Evolutionary conservation across 2,888 invertebrate genomes (phyloP).

Genomic region (Drosophila testacea): DNA sequence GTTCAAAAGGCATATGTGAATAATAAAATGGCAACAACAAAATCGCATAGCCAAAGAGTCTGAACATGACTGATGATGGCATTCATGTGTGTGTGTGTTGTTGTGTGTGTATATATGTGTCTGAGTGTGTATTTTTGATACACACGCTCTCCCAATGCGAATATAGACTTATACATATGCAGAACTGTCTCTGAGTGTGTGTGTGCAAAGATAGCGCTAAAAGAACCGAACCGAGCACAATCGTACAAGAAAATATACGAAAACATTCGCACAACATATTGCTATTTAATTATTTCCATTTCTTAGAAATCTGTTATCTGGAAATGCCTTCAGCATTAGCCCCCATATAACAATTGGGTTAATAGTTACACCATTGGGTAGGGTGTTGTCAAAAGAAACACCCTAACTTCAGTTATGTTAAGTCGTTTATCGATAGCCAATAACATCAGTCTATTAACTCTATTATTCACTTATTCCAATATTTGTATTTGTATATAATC

Average conservation of each 20-base stretch:
- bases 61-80: slow-evolving; percentile 63
- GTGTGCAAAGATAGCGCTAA: slow-evolving; percentile 50
- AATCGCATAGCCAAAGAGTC: slow-evolving; percentile 55
- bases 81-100: slow-evolving; percentile 22
- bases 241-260: slow-evolving; percentile 20
- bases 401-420: not conserved
- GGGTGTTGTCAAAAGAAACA: not conserved
- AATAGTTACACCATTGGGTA: slow-evolving; percentile 19
- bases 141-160: slow-evolving; percentile 15
- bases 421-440: no score
- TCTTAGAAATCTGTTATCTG: slow-evolving; percentile 80
- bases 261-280: slow-evolving; percentile 65
- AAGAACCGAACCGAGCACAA: slow-evolving; percentile 25
- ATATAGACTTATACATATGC: slow-evolving; percentile 10
- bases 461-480: no score
- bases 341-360: slow-evolving; percentile 36
- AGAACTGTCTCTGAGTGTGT: slow-evolving; percentile 1
- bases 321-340: slow-evolving; percentile 25
- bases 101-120: not conserved
- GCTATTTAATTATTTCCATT: slow-evolving; percentile 72
- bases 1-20: slow-evolving; percentile 66
- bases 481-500: no score
- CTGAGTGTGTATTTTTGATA: slow-evolving; percentile 24
- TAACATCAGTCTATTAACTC: no score
- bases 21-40: slow-evolving; percentile 47